Conservation (phyloP, 2,888 invertebrate species). For the Fragum sueziense region DNA sequence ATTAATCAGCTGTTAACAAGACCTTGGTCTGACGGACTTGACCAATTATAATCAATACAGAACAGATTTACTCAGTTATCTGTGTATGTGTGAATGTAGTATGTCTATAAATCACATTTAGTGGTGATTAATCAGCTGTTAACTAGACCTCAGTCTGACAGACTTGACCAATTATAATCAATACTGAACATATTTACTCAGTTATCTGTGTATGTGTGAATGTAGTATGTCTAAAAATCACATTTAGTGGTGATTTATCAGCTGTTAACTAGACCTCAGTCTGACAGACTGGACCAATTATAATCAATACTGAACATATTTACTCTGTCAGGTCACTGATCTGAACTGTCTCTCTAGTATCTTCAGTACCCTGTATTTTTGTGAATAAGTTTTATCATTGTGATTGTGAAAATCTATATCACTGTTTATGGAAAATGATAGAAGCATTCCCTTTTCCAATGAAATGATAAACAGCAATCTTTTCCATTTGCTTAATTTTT, state of each 20-base stretch:
- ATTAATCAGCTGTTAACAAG: constrained; percentile 45
- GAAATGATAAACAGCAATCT: too few species aligned
- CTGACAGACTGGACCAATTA: constrained; percentile 35
- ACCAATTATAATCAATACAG: constrained; percentile 40
- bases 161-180: constrained; percentile 38
- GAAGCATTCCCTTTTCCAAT: too few species aligned
- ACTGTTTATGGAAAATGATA: too few species aligned
- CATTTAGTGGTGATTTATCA: constrained; percentile 39
- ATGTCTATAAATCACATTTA: constrained; percentile 16
- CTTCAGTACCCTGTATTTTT: too few species aligned
- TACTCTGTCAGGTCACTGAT: too few species aligned
- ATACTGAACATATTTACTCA: constrained; percentile 47
- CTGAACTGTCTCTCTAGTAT: too few species aligned
- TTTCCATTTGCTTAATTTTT: too few species aligned
- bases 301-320: constrained; percentile 41
- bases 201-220: constrained; percentile 16
- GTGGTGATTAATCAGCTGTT: constrained; percentile 38
- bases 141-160: constrained; percentile 45
- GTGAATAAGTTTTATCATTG: too few species aligned
- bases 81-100: constrained; percentile 13
- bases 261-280: constrained; percentile 42
- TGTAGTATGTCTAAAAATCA: constrained; percentile 1
- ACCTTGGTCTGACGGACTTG: constrained; percentile 33
- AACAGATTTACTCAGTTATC: constrained; percentile 42
- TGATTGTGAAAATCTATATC: too few species aligned